A percentile compares a stretch with the other conserved stretches of the same genome.
Evolutionary conservation across 2,797 vertebrate genomes (phyloP).

Genomic region (Pristis pectinata): DNA sequence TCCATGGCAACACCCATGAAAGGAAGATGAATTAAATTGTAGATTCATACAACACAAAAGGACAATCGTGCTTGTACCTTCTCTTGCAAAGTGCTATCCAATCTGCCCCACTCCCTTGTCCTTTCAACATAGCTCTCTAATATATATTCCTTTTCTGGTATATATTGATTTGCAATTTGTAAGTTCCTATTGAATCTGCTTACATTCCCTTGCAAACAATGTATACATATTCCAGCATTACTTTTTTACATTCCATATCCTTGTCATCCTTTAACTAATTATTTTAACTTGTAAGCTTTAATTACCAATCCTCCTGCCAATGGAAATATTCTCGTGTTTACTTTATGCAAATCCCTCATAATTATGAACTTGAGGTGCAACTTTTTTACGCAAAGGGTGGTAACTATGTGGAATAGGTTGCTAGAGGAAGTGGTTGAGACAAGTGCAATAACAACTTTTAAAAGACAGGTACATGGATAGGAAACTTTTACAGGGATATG

Average conservation of each 20-base stretch:
- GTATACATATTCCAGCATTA: background rate
- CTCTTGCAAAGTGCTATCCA: background rate
- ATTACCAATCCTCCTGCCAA: background rate
- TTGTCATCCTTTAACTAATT: background rate
- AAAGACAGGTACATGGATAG: no score
- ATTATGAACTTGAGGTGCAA: no score
- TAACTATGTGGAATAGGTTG: no score
- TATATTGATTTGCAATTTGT: background rate
- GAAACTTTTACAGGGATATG: no score
- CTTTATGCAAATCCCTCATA: background rate
- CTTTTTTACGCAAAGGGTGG: no score
- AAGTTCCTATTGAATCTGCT: background rate
- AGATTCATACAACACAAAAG: background rate
- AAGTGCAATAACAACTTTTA: no score
- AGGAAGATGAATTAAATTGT: background rate
- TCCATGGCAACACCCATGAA: background rate
- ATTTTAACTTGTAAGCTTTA: background rate
- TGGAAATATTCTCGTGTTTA: no score
- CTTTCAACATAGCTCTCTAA: background rate
- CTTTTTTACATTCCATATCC: background rate
- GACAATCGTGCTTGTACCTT: background rate
- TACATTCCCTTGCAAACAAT: background rate
- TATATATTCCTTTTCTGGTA: background rate
- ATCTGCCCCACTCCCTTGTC: background rate
- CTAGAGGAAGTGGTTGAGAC: no score